Evolutionary conservation across 1,140 invertebrate genomes (phyloP).

Genomic region (Euwallacea fornicatus): DNA sequence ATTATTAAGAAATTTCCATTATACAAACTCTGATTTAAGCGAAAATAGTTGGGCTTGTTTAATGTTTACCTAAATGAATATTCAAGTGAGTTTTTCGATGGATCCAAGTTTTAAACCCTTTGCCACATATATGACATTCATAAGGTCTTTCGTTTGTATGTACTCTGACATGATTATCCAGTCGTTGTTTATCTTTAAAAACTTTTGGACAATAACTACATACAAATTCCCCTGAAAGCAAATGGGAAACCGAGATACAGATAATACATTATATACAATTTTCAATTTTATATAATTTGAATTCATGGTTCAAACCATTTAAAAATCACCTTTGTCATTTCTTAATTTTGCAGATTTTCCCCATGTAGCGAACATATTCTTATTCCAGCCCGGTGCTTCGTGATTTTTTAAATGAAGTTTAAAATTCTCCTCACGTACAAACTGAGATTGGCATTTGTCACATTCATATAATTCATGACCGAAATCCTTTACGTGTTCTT

Average conservation of each 20-base stretch:
- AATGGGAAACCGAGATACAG: background rate
- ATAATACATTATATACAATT: background rate
- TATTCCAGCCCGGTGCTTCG: conserved; percentile 35
- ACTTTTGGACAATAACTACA: conserved; percentile 36
- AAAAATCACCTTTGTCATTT: conserved; percentile 30
- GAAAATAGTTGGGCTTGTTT: conserved; percentile 42
- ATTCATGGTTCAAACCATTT: background rate
- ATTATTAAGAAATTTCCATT: background rate
- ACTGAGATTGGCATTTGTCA: conserved; percentile 21
- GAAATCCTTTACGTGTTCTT: conserved; percentile 18
- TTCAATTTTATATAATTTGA: no score
- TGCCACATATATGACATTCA: conserved; percentile 46
- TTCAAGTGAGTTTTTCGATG: conserved; percentile 78
- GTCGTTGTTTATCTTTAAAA: conserved; percentile 47
- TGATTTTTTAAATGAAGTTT: conserved; percentile 33
- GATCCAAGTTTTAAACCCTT: conserved; percentile 74
- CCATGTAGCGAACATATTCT: conserved; percentile 28
- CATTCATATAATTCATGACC: conserved; percentile 25
- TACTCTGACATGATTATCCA: conserved; percentile 40
- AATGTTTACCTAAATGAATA: conserved; percentile 68
- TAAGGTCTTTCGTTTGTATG: conserved; percentile 47
- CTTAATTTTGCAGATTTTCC: conserved; percentile 26
- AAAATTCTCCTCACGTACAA: conserved; percentile 28
- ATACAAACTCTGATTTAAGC: background rate
- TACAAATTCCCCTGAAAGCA: conserved; percentile 28